Evolutionary conservation across 2,113 vertebrate species (phyloP).

Genomic region (Phoenicopterus ruber): DNA sequence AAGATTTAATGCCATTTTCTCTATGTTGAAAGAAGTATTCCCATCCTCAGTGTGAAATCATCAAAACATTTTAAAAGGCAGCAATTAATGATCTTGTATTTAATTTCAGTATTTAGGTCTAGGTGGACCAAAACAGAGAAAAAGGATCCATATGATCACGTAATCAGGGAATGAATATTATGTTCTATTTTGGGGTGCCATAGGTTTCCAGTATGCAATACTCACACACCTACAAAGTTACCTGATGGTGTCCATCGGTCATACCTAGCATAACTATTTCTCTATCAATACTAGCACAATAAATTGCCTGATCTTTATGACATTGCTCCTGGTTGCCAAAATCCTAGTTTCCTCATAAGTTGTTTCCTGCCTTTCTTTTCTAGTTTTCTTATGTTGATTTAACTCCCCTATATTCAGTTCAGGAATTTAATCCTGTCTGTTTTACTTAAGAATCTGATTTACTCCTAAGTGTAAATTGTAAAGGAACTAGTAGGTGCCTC

Average conservation of each 20-base stretch:
- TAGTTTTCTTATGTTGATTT: not conserved
- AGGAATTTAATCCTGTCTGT: not conserved
- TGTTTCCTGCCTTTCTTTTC: not conserved
- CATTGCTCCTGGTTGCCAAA: not conserved
- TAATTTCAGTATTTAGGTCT: not conserved
- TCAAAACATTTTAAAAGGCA: not conserved
- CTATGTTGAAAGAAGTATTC: not conserved
- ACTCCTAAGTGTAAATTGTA: not conserved
- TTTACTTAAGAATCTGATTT: not conserved
- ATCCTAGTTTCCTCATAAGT: not conserved
- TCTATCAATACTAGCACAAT: not conserved
- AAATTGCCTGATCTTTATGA: not conserved
- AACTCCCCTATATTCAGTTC: not conserved
- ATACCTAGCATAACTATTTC: not conserved
- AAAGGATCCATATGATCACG: not conserved
- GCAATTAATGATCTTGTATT: not conserved
- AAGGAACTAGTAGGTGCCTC: not conserved
- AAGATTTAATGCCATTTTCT: not conserved
- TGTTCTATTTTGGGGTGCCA: not conserved
- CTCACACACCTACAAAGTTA: not conserved
- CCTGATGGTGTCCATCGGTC: too few species aligned
- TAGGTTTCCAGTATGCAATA: not conserved
- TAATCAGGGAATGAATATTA: not conserved
- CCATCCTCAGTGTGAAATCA: not conserved
- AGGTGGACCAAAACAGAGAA: not conserved